Evolutionary conservation across 2,888 invertebrate genomes (phyloP).

Genomic region (Sesia bembeciformis): DNA sequence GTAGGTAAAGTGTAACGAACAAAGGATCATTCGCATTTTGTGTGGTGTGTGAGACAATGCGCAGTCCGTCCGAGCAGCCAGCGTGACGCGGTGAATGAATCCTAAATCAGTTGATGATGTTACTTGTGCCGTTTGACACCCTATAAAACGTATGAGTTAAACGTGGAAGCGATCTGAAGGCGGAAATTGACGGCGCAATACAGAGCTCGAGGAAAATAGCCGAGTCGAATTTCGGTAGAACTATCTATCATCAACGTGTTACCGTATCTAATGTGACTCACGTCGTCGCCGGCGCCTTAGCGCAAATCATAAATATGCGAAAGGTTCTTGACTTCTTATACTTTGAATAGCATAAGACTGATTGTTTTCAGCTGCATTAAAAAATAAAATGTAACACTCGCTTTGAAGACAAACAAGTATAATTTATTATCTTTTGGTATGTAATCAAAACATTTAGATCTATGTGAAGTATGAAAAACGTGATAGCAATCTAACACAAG

Average conservation of each 20-base stretch:
- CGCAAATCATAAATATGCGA: conserved; percentile 32
- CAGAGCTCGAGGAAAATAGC: conserved; percentile 12
- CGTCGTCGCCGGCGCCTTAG: conserved; percentile 18
- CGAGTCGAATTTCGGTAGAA: conserved; percentile 21
- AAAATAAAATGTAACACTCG: too few species aligned
- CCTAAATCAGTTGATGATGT: conserved; percentile 47
- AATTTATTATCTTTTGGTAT: too few species aligned
- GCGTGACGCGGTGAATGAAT: conserved; percentile 66
- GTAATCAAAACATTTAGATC: too few species aligned
- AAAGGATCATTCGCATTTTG: conserved; percentile 62
- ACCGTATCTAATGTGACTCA: conserved; percentile 47
- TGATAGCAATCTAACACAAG: too few species aligned
- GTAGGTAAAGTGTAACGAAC: conserved; percentile 56
- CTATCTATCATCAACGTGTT: conserved; percentile 37
- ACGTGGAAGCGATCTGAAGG: neutral
- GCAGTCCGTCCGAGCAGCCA: conserved; percentile 46
- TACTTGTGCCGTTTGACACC: conserved; percentile 13
- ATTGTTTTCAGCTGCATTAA: conserved; percentile 14
- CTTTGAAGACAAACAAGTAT: too few species aligned
- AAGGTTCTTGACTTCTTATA: conserved; percentile 50
- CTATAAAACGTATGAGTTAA: neutral
- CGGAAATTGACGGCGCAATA: conserved; percentile 8
- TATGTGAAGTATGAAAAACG: too few species aligned
- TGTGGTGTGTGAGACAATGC: conserved; percentile 52
- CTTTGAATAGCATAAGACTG: conserved; percentile 37